Evolutionary conservation across 37 sponge, comb jelly and placozoan genomes (phyloP).

Genomic region (Ianthella basta): DNA sequence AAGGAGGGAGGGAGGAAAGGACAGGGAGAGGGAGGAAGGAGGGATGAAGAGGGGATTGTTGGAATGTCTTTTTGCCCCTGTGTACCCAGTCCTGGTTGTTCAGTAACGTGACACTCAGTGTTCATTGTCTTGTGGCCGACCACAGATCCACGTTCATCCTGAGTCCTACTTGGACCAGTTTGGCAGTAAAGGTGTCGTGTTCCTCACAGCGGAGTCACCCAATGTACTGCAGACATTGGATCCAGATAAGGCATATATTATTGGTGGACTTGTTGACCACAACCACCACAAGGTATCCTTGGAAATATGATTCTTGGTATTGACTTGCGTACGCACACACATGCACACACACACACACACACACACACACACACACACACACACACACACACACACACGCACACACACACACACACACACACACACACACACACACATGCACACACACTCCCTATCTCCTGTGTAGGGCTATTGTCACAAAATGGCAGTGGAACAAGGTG

Average conservation of each 20-base stretch:
- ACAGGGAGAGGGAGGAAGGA: no score
- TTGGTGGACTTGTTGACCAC: constrained; percentile 94
- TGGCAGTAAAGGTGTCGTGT: constrained; percentile 69
- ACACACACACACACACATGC: no score
- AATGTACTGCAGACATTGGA: constrained; percentile 73
- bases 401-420: no score
- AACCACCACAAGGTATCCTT: constrained; percentile 87
- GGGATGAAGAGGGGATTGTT: no score
- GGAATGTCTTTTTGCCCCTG: no score
- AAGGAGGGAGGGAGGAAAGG: no score
- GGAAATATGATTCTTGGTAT: neutral
- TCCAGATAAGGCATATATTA: constrained; percentile 74
- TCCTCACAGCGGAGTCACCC: constrained; percentile 78
- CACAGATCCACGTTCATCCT: constrained; percentile 38
- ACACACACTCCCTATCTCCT: neutral
- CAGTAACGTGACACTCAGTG: no score
- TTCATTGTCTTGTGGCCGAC: neutral
- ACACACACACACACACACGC: neutral
- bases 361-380: no score
- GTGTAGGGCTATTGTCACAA: constrained; percentile 80
- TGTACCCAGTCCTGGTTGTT: no score
- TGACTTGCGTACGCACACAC: no score
- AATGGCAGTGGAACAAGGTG: constrained; percentile 59
- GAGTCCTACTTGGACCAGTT: constrained; percentile 62
- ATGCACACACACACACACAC: no score